Base-by-base conservation (phyloP, 1,140 invertebrate species). In the Tetragnatha versicolor region DNA sequence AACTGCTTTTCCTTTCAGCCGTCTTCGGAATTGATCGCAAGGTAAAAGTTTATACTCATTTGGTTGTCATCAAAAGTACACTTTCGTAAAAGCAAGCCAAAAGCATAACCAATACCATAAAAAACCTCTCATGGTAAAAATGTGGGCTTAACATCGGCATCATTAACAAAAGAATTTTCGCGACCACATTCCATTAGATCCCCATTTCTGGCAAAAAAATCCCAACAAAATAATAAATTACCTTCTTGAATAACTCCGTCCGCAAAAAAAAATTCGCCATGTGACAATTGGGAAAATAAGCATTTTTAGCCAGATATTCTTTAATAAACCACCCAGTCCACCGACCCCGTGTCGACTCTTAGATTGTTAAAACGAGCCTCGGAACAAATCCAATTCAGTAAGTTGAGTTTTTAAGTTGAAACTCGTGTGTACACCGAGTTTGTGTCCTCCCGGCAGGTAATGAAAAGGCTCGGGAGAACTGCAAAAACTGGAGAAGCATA, bases 301-400 rank as follows among this genome's bases (percentile, higher is more conserved):
- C 70, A 61, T 75, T 75, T 75, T 75, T 75, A 33, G 47, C 51
- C 31, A 49, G 39, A 49, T 39, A 75, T 61, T 49, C 39, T 75
- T 58, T 72, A 58, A 58, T 42, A 55, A 58, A 72, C 20, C 14
- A 33, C 22, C 31, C 33, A 27, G 10, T 47, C 37, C 9, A 33
- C 17, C 27, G 29, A 22, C 37, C 47, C 14, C 37, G 17, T 7
- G 31, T 35, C 51, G 39, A 27, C 55, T 75, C 55, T 75, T 61
- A 75, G 70, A 58, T 75, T 75, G 58, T 75, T 75, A 63, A 75
- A 75, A 75, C 37, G 53, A 61, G 51, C 70, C 70, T 49, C 55
- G 29, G 58, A 75, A 75, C 70, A 75, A 75, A 75, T 75, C 70
- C 70, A 75, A 75, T 75, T 75, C 55, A 27, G 55, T 61, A 75